These are phyloP conservation scores for Percopsis transmontana DNA, from an alignment of 2,113 vertebrate species.

Conservation along the genomic window DNA sequence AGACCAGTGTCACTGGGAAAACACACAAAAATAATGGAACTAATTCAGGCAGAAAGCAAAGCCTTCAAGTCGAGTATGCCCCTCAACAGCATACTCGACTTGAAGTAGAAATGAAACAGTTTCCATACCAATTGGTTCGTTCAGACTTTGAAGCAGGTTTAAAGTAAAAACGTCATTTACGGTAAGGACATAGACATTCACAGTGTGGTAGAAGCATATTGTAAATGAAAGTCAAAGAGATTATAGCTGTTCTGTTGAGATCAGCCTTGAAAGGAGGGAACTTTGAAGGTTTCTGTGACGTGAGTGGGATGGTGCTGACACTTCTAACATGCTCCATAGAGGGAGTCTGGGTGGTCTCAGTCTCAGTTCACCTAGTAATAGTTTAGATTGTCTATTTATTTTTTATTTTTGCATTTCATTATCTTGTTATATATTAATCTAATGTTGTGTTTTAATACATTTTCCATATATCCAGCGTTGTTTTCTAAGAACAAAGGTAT, in stretches of 20 bases:
- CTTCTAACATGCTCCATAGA: background rate
- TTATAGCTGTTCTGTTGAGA: slow-evolving; percentile 7
- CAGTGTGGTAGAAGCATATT: too few species aligned
- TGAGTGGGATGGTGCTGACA: background rate
- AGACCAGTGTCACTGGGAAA: background rate
- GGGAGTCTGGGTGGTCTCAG: background rate
- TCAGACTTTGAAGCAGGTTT: slow-evolving; percentile 9
- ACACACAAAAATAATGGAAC: background rate
- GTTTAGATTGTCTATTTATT: too few species aligned
- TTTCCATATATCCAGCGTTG: too few species aligned
- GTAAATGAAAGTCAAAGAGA: background rate
- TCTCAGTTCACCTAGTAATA: too few species aligned
- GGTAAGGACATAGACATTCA: too few species aligned
- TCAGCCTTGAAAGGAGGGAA: slow-evolving; percentile 5
- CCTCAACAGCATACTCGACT: too few species aligned
- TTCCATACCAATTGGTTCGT: background rate
- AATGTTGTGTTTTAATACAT: too few species aligned
- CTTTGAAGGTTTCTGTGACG: slow-evolving; percentile 26
- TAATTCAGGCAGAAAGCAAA: background rate
- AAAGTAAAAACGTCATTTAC: too few species aligned
- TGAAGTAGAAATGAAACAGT: background rate
- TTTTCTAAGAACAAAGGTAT: too few species aligned
- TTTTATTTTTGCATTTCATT: too few species aligned
- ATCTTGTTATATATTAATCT: too few species aligned
- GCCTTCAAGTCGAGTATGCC: background rate